A percentile compares a stretch with the other conserved stretches of the same genome.
phyloP scores from a whole-genome alignment of 2,888 invertebrate species.

The Uropetala carovei region DNA sequence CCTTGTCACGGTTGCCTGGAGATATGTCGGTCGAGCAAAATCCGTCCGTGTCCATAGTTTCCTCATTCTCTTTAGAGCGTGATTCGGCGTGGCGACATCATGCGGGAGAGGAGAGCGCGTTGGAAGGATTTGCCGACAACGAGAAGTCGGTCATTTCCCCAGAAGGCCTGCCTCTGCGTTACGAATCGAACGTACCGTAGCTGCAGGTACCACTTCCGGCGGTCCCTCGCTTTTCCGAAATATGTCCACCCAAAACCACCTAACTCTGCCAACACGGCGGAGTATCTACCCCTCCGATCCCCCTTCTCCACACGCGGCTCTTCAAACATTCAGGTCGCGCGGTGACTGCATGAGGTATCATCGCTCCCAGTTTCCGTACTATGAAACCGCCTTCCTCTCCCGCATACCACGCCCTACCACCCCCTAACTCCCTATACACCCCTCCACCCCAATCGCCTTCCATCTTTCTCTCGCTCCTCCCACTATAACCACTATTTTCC shows the following conservation, averaged over 20 bases:
- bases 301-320: not conserved
- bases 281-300: not conserved
- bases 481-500: not conserved
- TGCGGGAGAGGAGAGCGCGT: not conserved
- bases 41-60: no score
- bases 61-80: no score
- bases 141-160: not conserved
- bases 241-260: constrained; percentile 5
- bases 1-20: constrained; percentile 1
- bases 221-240: not conserved
- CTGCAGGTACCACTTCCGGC: not conserved
- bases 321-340: constrained; percentile 43
- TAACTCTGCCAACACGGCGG: not conserved
- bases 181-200: not conserved
- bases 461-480: not conserved
- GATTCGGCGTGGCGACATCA: not conserved
- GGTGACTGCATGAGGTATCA: constrained; percentile 55
- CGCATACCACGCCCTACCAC: no score
- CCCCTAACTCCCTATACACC: not conserved
- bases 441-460: not conserved
- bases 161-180: not conserved
- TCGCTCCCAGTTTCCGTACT: constrained; percentile 25
- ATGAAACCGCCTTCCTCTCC: not conserved
- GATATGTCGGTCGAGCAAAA: not conserved
- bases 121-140: not conserved